Conservation (phyloP, 2,888 invertebrate species). For the Acheta domesticus region DNA sequence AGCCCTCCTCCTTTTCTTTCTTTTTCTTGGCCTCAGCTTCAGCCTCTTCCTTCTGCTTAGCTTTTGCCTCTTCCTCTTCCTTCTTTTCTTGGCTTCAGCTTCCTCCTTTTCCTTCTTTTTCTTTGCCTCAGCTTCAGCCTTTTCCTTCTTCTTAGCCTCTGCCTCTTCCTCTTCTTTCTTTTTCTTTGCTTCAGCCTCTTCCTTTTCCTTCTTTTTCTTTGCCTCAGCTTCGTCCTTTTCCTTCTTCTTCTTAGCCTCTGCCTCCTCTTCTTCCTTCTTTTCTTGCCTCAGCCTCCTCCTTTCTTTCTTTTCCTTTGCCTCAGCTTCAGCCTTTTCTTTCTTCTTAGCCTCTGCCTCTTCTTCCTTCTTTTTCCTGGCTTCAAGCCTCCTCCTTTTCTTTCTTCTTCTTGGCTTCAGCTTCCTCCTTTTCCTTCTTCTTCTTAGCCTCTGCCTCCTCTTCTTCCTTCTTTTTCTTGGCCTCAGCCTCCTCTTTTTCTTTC, state of each 20-base stretch:
- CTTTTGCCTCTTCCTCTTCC: constrained; percentile 28
- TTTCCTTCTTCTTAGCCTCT: constrained; percentile 26
- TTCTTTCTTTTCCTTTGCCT: constrained; percentile 26
- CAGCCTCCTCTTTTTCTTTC: background rate
- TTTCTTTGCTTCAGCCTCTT: constrained; percentile 28
- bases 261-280: constrained; percentile 24
- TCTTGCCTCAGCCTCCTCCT: constrained; percentile 22
- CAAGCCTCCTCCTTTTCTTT: constrained; percentile 25
- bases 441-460: background rate
- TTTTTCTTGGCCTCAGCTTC: constrained; percentile 30
- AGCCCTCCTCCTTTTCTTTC: constrained; percentile 25
- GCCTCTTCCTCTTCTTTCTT: constrained; percentile 32
- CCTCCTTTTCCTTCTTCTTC: background rate
- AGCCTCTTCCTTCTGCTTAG: constrained; percentile 33
- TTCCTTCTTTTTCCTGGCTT: constrained; percentile 31
- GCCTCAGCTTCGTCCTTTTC: constrained; percentile 29
- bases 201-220: constrained; percentile 31
- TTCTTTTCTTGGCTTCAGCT: constrained; percentile 30
- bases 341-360: constrained; percentile 34
- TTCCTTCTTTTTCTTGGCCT: constrained; percentile 20
- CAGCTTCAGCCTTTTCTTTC: constrained; percentile 34
- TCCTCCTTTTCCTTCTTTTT: constrained; percentile 34
- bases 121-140: constrained; percentile 22
- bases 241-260: constrained; percentile 21
- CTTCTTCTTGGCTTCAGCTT: background rate